phyloP scores from a whole-genome alignment of 1,140 invertebrate species.

The honey bee (Apis mellifera) region Amel_HAv3.1 CM009943.2:5252001-5252500 shows the following conservation, averaged over 20 bases:
- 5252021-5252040: background rate
- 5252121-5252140: no score
- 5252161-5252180: no score
- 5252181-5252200: no score
- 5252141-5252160: no score
- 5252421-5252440: background rate
- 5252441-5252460: background rate
- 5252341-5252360: conserved; percentile 39
- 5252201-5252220: background rate
- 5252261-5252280: conserved; percentile 28
- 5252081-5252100: no score
- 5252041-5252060: background rate
- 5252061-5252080: no score
- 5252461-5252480: background rate
- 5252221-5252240: conserved; percentile 19
- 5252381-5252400: conserved; percentile 27
- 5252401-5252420: background rate
- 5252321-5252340: conserved; percentile 33
- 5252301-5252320: conserved; percentile 14
- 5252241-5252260: background rate
- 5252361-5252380: conserved; percentile 9
- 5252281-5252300: conserved; percentile 8
- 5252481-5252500: background rate
- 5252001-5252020: background rate
- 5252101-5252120: no score